Evolutionary conservation across 2,797 vertebrate genomes (phyloP).

Genomic region (Anguilla obscura): DNA sequence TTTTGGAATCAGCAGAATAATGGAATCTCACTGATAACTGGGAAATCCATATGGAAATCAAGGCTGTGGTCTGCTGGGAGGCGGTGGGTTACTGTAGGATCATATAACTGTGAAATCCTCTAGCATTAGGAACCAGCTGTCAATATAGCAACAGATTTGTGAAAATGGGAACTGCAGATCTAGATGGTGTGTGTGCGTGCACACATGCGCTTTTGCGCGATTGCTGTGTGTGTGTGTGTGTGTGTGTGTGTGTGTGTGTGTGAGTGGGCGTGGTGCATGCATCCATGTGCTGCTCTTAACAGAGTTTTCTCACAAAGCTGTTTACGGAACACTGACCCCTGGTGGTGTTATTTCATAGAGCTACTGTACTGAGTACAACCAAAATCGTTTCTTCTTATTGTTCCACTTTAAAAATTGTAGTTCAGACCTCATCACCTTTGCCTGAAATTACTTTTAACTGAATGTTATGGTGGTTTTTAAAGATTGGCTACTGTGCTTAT

Average conservation of each 20-base stretch:
- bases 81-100: neutral
- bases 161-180: constrained; percentile 17
- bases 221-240: neutral
- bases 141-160: constrained; percentile 12
- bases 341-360: neutral
- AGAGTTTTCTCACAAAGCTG: neutral
- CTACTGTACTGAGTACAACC: neutral
- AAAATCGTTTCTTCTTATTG: neutral
- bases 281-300: neutral
- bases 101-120: neutral
- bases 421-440: neutral
- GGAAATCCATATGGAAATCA: neutral
- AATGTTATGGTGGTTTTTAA: neutral
- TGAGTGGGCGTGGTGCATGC: neutral
- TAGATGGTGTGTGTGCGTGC: neutral
- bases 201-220: too few species aligned
- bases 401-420: neutral
- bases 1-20: neutral
- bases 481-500: neutral
- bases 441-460: neutral
- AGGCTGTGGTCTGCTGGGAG: neutral
- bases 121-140: neutral
- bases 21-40: neutral
- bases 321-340: constrained; percentile 18
- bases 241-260: neutral